Base-by-base conservation (phyloP, 2,888 invertebrate genomes). In the Cantharis rustica region DNA sequence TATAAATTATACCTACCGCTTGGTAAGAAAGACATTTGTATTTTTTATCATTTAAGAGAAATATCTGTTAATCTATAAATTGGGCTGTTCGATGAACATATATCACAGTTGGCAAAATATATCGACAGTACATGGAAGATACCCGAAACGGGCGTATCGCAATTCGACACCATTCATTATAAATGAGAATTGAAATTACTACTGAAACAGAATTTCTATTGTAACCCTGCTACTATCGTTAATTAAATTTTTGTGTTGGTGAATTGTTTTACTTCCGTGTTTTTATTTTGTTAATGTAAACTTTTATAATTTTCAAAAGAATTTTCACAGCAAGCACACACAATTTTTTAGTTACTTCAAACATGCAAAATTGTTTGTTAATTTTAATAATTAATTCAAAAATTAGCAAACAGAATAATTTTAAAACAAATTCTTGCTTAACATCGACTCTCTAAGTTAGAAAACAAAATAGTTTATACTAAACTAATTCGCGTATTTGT, bases 31-130 rank as follows among this genome's bases (percentile, higher is more conserved):
- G 47, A 7, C n/a, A 47, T 47, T 47, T 47, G 47, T 47, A 47
- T 47, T 47, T 47, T 47, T 47, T 47, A 47, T n/a, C 47, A 47
- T 69, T 72, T 69, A 62, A 72, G 69, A 69, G 72, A 72, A 76
- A 69, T 71, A 77, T 63, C 71, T 75, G 71, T 78, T 72, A 85
- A 86, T 85, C 85, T 85, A 83, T 84, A 83, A 85, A 85, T 85
- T 85, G 86, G 86, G 85, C 86, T 85, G 83, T 85, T 83, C 84
- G 82, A 83, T 84, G 84, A 86, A 84, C 84, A 85, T 86, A 86
- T 85, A 86, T 86, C 85, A 85, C 85, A 83, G 83, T 83, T 82
- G 79, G 82, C 80, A 79, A 82, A 82, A 82, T 80, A 80, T 82
- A 82, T 82, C 81, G 81, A 82, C 80, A 79, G 75, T 76, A 71